Evolutionary conservation across 1,140 invertebrate species (phyloP).

Genomic region (Dreissena rostriformis): DNA sequence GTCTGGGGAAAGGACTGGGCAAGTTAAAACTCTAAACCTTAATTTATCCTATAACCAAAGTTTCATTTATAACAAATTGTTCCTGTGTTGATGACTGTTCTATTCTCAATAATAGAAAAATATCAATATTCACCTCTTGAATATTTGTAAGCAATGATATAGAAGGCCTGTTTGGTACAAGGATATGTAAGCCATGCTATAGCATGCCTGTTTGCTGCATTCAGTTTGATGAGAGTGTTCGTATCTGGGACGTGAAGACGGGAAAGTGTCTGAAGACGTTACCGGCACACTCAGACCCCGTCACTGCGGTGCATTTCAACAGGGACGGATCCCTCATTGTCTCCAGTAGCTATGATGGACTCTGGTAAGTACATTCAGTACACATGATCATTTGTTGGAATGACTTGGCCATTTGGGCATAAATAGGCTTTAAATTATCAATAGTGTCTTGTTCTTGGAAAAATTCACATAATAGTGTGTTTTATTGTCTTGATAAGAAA

Average conservation of each 20-base stretch:
- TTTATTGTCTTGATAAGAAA: too few relatives aligned
- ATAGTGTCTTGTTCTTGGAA: too few relatives aligned
- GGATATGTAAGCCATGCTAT: neutral
- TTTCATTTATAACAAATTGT: too few relatives aligned
- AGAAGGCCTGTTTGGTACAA: conserved; percentile 63
- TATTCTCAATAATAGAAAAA: too few relatives aligned
- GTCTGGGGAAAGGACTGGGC: too few relatives aligned
- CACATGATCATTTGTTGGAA: too few relatives aligned
- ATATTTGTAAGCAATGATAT: neutral
- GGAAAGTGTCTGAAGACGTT: conserved; percentile 99
- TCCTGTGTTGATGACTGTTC: too few relatives aligned
- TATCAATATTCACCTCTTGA: neutral
- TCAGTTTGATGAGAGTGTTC: conserved; percentile 98
- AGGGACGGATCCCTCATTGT: conserved; percentile 99
- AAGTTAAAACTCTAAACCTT: too few relatives aligned
- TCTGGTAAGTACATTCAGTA: conserved; percentile 88
- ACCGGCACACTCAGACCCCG: conserved; percentile 99
- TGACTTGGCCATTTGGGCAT: too few relatives aligned
- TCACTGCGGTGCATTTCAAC: conserved; percentile 98
- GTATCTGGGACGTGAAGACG: conserved; percentile 99
- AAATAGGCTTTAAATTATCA: too few relatives aligned
- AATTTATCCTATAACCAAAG: too few relatives aligned
- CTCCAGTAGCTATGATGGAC: conserved; percentile 99
- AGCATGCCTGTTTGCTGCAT: conserved; percentile 66
- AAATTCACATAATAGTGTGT: too few relatives aligned